Evolutionary conservation across 2,113 vertebrate genomes (phyloP), one percentile per base, ranked within the genome.

Genomic region (Callaeas wilsoni): DNA sequence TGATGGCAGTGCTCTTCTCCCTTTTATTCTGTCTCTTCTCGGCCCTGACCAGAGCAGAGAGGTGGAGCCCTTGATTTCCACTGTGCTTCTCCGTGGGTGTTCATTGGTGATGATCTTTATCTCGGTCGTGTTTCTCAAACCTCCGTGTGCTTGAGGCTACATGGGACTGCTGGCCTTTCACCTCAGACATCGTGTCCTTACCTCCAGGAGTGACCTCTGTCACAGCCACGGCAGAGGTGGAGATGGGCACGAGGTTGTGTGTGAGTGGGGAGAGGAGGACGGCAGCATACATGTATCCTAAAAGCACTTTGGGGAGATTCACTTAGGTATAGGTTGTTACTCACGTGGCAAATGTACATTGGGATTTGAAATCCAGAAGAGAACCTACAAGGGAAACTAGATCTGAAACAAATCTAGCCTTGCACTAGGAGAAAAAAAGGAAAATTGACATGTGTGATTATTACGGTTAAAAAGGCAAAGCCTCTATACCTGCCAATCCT

Each of bases 251-350:
- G 6, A 18, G 21, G 6, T 6, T 47, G 11, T 12, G 37, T 2
- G 10, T 6, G n/a, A 49, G 9, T 2, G 6, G 30, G 30, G 27
- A 35, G 39, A 10, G 63, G 71, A 76, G n/a, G 12, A 9, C 32
- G 47, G 12, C 29, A 15, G 27, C 5, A 0, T 3, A 1, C 0
- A 0, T 0, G 0, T 49, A 1, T 39, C 27, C 3, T 25, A 15
- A 59, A 78, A 67, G n/a, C 26, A 1, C 17, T 2, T 3, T 0
- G 7, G 2, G 16, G 39, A 80, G 13, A 15, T 35, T 47, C 6
- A 1, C 17, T 27, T 14, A 8, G 12, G 13, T 20, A 2, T 2
- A 17, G 22, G 7, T n/a, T 10, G 27, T 52, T 67, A 5, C 6
- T 42, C 12, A 0, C 1, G 0, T 1, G 12, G 32, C 17, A 29